These are phyloP conservation scores for Trogon surrucura DNA, from an alignment of 2,113 vertebrate species.

Conservation along the genomic window DNA sequence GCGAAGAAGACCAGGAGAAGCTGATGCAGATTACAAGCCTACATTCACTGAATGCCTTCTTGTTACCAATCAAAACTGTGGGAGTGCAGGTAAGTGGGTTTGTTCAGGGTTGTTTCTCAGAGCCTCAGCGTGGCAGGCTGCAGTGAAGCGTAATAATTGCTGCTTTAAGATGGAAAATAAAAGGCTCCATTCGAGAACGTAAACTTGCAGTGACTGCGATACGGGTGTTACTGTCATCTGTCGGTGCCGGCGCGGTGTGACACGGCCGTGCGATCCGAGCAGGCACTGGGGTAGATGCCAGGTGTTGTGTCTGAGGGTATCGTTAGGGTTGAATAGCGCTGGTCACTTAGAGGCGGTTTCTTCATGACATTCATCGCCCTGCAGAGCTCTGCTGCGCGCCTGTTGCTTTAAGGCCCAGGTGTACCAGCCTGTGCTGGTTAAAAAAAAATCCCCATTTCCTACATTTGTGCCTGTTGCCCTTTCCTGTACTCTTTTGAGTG, in stretches of 20 bases:
- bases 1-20: constrained; percentile 97
- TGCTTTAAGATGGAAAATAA: neutral
- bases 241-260: neutral
- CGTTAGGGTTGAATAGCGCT: neutral
- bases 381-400: neutral
- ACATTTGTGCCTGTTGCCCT: accelerated
- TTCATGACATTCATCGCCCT: neutral
- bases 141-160: neutral
- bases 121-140: neutral
- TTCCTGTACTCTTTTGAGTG: accelerated
- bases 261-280: neutral
- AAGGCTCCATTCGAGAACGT: neutral
- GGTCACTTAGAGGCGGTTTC: neutral
- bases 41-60: constrained; percentile 98
- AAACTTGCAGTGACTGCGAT: neutral
- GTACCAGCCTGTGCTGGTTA: neutral
- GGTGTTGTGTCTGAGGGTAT: neutral
- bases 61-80: constrained; percentile 98
- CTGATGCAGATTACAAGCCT: constrained; percentile 98
- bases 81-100: constrained; percentile 90
- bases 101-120: neutral
- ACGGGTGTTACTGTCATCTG: neutral
- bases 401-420: neutral
- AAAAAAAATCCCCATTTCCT: neutral
- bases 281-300: neutral